These are phyloP conservation scores for Cirrhinus molitorella DNA, from an alignment of 2,797 vertebrate species.

Conservation along the genomic window DNA sequence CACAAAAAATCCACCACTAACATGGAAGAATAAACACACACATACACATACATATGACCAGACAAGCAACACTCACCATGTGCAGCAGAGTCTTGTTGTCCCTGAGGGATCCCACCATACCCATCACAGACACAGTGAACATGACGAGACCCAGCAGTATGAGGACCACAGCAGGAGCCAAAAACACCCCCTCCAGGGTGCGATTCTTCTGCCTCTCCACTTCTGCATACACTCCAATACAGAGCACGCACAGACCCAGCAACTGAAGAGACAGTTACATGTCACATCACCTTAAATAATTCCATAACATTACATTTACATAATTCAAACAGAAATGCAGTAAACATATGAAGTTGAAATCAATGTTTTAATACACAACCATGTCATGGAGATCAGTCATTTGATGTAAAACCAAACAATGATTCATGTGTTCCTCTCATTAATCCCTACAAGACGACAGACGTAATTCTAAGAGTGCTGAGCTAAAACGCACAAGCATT, in stretches of 20 bases:
- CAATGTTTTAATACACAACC: background rate
- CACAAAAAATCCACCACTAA: background rate
- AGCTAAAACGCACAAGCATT: constrained; percentile 11
- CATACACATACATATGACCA: background rate
- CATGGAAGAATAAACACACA: background rate
- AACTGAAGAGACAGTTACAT: constrained; percentile 70
- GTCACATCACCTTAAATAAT: background rate
- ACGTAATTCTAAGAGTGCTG: constrained; percentile 19
- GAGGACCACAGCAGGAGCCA: constrained; percentile 89
- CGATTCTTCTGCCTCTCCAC: constrained; percentile 89
- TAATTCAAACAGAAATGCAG: background rate
- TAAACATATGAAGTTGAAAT: constrained; percentile 4
- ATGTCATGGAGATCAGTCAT: background rate
- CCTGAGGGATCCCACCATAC: constrained; percentile 90
- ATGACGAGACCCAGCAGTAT: constrained; percentile 88
- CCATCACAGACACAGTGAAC: constrained; percentile 88
- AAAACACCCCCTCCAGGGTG: constrained; percentile 89
- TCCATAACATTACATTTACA: background rate
- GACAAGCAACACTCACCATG: constrained; percentile 75
- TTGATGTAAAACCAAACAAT: background rate
- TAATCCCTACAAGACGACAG: background rate
- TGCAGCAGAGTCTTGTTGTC: constrained; percentile 89
- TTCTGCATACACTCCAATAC: constrained; percentile 89
- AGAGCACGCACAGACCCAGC: constrained; percentile 86
- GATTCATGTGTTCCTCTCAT: background rate